Evolutionary conservation across 2,888 invertebrate species (phyloP).

Genomic region (Dasysyrphus tricinctus): DNA sequence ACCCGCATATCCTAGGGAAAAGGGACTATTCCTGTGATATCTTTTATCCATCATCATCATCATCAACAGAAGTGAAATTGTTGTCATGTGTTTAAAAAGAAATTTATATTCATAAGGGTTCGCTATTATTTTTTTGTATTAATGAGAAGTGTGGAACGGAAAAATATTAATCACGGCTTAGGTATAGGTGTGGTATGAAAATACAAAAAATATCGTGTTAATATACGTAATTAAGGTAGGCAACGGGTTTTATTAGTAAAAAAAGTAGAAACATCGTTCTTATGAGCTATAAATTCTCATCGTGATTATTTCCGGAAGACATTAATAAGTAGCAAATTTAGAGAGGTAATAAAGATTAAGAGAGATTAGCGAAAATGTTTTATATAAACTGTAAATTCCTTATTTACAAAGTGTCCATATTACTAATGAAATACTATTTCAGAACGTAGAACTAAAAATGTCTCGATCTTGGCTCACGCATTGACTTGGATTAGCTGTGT

Average conservation of each 20-base stretch:
- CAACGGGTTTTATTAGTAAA: neutral
- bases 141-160: conserved; percentile 5
- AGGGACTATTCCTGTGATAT: neutral
- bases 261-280: no score
- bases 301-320: no score
- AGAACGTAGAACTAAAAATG: no score
- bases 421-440: no score
- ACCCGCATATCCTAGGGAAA: neutral
- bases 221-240: neutral
- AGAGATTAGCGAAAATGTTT: no score
- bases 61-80: conserved; percentile 2
- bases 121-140: conserved; percentile 10
- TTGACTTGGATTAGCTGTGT: no score
- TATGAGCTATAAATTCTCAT: no score
- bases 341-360: no score
- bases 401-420: no score
- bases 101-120: conserved; percentile 26
- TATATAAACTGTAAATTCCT: no score
- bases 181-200: conserved; percentile 3
- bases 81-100: conserved; percentile 22
- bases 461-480: no score
- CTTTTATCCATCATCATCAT: neutral
- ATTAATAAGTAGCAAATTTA: no score
- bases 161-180: conserved; percentile 18
- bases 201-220: neutral